phyloP scores from a whole-genome alignment of 2,888 invertebrate genomes.

The Perizoma flavofasciatum region DNA sequence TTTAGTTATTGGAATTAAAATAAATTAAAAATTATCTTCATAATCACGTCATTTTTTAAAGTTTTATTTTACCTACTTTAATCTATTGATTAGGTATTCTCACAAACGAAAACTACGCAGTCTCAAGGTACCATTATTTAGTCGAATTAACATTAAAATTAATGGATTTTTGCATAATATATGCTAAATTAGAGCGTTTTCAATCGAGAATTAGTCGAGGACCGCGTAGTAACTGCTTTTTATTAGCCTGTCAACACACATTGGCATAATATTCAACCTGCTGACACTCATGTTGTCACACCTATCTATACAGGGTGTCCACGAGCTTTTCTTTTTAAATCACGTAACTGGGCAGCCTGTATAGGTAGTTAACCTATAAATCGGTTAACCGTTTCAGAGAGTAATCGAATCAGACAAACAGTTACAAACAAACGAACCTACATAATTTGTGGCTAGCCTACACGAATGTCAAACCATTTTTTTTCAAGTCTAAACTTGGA shows the following conservation, averaged over 20 bases:
- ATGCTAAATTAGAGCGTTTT: slow-evolving; percentile 20
- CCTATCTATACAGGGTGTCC: slow-evolving; percentile 2
- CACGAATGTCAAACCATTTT: too few relatives aligned
- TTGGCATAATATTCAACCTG: slow-evolving; percentile 9
- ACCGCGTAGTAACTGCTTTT: slow-evolving; percentile 18
- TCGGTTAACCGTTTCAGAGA: too few relatives aligned
- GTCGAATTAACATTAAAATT: slow-evolving; percentile 22
- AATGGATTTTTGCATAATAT: slow-evolving; percentile 20
- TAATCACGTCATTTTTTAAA: too few relatives aligned
- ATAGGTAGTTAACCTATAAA: too few relatives aligned
- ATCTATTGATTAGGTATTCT: neutral
- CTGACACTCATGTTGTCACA: slow-evolving; percentile 16
- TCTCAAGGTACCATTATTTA: slow-evolving; percentile 12
- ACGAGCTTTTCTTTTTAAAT: neutral
- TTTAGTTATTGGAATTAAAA: too few relatives aligned
- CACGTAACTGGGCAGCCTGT: too few relatives aligned
- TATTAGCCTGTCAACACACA: slow-evolving; percentile 19
- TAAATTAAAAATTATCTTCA: too few relatives aligned
- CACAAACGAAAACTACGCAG: slow-evolving; percentile 24
- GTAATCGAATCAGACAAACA: too few relatives aligned
- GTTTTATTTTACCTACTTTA: too few relatives aligned
- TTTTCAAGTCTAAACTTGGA: too few relatives aligned
- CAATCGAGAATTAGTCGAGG: slow-evolving; percentile 7
- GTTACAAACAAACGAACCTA: too few relatives aligned
- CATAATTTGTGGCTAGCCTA: too few relatives aligned